Base-by-base conservation (phyloP, 2,113 vertebrate genomes). In the Apistogramma diplotaenia region DNA sequence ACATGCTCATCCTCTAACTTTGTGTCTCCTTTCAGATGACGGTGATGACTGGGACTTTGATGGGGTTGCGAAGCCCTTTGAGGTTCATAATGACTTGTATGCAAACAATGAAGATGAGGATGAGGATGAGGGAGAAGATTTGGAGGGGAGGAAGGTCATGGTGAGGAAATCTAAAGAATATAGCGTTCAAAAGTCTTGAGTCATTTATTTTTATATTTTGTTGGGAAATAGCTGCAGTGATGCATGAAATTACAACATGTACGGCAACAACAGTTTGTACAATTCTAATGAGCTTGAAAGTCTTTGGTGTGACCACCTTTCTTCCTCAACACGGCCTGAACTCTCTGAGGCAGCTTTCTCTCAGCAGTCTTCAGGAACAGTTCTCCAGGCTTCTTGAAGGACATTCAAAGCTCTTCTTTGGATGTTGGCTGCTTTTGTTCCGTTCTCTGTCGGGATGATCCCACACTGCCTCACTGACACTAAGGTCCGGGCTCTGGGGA, bases 131-230 rank as follows among this genome's bases (percentile, higher is more conserved):
- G 96, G 93, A 19, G 96, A 97, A 40, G 95, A 96, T 25, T 81
- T 94, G 60, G 96, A 97, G 27, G 96, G 95, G 82, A 96, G 85
- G 89, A 98, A 97, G 88, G 97, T 97, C 85, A 96, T 93, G 96
- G 97, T 98, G 82, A 94, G 94, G 4, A 25, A 55, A 16, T 25
- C 5, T 15, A 31, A 73, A 78, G 12, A 18, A 18, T 49, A 18
- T 49, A 49, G 4, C 15, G 13, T 43, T 12, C 12, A 43, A 43
- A 43, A 43, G 40, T 43, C 40, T 43, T 5, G 3, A 65, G 18
- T 65, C 2, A 65, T 65, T 65, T 65, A n/a, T n/a, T 15, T 43
- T 65, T 43, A 43, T 18, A 43, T 49, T 67, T 29, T 49, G 9
- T 18, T 49, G 23, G 9, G 40, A 67, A 67, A 67, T 25, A 12